Percentiles rank a stretch among this genome's conserved stretches.
Conservation (phyloP, 2,797 vertebrate species). For the Siniperca scherzeri region DNA sequence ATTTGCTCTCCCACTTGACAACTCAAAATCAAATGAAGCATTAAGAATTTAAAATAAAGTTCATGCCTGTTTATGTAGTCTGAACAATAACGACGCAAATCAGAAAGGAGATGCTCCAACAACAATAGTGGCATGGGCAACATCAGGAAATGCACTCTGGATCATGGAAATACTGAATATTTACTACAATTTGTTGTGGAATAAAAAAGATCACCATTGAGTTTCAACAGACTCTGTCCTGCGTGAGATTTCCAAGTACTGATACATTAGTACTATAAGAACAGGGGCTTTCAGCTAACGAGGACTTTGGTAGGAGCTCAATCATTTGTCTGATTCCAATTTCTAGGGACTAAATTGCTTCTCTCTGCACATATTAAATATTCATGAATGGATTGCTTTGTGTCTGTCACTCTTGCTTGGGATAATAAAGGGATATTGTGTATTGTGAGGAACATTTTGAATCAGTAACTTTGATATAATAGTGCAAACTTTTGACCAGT, state of each 20-base stretch:
- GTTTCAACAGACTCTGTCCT: conserved; percentile 16
- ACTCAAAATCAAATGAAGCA: background rate
- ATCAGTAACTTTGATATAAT: background rate
- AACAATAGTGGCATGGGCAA: background rate
- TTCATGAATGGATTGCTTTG: conserved; percentile 38
- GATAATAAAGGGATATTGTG: conserved; percentile 37
- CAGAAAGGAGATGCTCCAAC: background rate
- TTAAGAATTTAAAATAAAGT: background rate
- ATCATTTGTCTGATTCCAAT: conserved; percentile 58
- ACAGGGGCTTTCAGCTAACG: conserved; percentile 44
- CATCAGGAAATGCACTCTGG: background rate
- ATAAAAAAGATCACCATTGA: background rate
- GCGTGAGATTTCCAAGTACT: conserved; percentile 15
- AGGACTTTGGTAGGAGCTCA: conserved; percentile 37
- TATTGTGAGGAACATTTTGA: background rate
- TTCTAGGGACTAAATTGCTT: conserved; percentile 45
- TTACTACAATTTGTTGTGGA: conserved; percentile 1
- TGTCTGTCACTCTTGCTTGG: conserved; percentile 18
- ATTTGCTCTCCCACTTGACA: background rate
- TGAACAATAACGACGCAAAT: conserved; percentile 11
- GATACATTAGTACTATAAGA: conserved; percentile 37
- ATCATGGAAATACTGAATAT: conserved; percentile 21
- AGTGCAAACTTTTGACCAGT: background rate
- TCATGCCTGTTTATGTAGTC: background rate
- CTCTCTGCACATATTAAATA: conserved; percentile 39